These are phyloP conservation scores for Oenanthe oenanthe DNA, from an alignment of 2,113 vertebrate species.

Conservation along the genomic window DNA sequence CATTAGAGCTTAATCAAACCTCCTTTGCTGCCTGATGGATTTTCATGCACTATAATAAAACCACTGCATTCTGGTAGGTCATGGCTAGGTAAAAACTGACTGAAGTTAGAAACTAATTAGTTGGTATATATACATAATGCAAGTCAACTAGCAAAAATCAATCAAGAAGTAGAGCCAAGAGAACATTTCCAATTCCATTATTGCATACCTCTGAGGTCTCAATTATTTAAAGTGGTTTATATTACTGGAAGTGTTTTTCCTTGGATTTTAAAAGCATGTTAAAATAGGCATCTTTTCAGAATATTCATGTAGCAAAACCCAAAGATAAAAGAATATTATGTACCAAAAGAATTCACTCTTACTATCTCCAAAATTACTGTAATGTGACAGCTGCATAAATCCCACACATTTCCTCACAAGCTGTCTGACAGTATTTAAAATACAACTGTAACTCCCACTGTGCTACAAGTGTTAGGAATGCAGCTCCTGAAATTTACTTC, in stretches of 20 bases:
- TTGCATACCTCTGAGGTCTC: background rate
- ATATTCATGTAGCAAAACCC: background rate
- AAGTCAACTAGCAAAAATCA: background rate
- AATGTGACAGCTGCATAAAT: background rate
- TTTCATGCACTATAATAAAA: background rate
- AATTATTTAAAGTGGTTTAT: background rate
- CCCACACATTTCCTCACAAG: background rate
- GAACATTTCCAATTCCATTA: background rate
- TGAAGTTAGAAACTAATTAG: background rate
- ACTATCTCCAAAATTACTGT: background rate
- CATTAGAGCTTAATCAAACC: background rate
- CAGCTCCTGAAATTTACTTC: background rate
- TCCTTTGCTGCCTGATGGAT: background rate
- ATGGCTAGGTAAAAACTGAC: background rate
- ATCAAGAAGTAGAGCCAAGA: background rate
- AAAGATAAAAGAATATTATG: background rate
- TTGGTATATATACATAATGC: background rate
- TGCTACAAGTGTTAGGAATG: background rate
- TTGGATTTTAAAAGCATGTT: background rate
- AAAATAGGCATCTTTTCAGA: background rate
- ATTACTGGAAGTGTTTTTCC: background rate
- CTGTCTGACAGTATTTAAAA: background rate
- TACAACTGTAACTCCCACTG: background rate
- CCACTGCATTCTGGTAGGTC: background rate
- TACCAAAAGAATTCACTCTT: background rate